Evolutionary conservation across 2,888 invertebrate genomes (phyloP), one percentile per base, ranked within the genome.

Genomic region (Chymomyza fuscimana): DNA sequence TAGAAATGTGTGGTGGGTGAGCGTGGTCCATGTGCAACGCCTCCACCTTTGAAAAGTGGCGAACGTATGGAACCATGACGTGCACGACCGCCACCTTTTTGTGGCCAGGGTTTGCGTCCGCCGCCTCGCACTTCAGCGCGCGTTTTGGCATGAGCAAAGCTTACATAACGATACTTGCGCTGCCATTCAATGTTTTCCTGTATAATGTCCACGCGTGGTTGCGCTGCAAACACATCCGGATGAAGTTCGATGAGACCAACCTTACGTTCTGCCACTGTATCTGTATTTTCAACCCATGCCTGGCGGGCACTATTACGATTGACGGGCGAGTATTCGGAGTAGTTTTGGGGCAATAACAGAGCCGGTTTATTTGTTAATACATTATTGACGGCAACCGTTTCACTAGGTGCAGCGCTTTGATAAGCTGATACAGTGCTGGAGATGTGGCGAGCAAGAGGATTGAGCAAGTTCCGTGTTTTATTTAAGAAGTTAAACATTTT

Each of bases 31-130:
- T 98, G 97, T 5, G 94, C 94, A 60, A 95, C 90, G 60, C 98
- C 99, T 87, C 99, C 98, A 0, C 95, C 95, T 76, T 93, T 93
- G 92, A 95, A 98, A 1, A 98, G 90, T 0, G 99, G 99, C 2
- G 98, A 97, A 69, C 98, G 94, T 71, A 97, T 96, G 12, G 97
- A 97, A 0, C 98, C 98, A 89, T 98, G 98, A 58, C 99, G 94
- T 1, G 99, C 96, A 79, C 94, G 94, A 0, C 99, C 99, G 36
- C 94, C 89, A 25, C 98, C 98, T 92, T 99, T 99, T 90, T 99
- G 99, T 0, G 97, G 97, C 98, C 98, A 99, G 0, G 99, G 99
- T 87, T 99, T 99, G 32, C 94, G 93, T 0, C 97, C 97, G 65
- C 98, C 97, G 51, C 98, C 98, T 62, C 94, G 93, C 67, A 96